Conservation (phyloP, 2,888 invertebrate species). For the Epinotia ramella region DNA sequence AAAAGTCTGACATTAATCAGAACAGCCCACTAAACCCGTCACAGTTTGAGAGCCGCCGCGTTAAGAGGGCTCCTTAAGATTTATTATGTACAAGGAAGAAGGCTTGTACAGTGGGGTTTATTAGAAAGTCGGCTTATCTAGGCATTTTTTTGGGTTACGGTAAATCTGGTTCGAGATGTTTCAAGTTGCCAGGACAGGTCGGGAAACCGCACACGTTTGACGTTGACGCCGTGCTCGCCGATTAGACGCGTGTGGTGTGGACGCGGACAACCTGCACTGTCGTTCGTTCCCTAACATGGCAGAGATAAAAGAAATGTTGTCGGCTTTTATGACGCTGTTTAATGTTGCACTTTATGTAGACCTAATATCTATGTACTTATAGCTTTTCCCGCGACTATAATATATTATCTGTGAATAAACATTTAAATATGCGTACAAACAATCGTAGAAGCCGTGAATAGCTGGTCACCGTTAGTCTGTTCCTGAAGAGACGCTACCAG, state of each 20-base stretch:
- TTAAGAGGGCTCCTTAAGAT: conserved; percentile 78
- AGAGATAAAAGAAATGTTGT: conserved; percentile 17
- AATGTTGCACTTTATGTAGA: background rate
- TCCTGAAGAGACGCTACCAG: too few species aligned
- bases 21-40: conserved; percentile 38
- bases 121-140: conserved; percentile 83
- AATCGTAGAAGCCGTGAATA: too few species aligned
- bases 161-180: conserved; percentile 69
- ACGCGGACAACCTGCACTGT: conserved; percentile 31
- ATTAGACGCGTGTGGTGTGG: conserved; percentile 6
- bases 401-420: background rate
- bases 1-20: conserved; percentile 38
- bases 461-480: too few species aligned
- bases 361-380: background rate
- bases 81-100: conserved; percentile 82
- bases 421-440: background rate
- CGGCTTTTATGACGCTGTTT: conserved; percentile 20
- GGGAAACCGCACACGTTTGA: conserved; percentile 44
- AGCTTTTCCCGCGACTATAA: background rate
- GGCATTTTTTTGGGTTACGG: conserved; percentile 81
- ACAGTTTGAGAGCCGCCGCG: conserved; percentile 67
- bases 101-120: conserved; percentile 75
- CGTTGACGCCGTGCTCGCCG: conserved; percentile 24
- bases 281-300: conserved; percentile 19
- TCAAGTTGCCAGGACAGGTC: conserved; percentile 49